A percentile compares a stretch with the other conserved stretches of the same genome.
Conservation (phyloP, 2,113 vertebrate species). For the Gobiocypris rarus region DNA sequence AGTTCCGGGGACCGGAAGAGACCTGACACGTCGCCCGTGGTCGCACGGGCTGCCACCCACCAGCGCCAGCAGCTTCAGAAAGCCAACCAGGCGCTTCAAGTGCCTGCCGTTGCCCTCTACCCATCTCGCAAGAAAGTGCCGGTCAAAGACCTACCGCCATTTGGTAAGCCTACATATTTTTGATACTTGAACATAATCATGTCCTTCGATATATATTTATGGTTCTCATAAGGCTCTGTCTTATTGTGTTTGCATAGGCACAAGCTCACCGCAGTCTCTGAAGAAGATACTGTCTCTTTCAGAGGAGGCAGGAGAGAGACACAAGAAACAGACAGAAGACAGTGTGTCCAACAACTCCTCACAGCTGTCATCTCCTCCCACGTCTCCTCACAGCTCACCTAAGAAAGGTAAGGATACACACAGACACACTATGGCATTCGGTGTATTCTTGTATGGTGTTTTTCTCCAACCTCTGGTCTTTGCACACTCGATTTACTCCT, state of each 20-base stretch:
- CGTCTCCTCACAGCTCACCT: conserved; percentile 94
- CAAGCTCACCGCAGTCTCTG: conserved; percentile 96
- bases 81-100: conserved; percentile 86
- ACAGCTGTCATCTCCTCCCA: conserved; percentile 92
- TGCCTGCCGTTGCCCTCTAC: conserved; percentile 91
- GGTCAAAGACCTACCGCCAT: conserved; percentile 93
- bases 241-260: conserved; percentile 75
- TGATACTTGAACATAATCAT: conserved; percentile 9
- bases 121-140: conserved; percentile 95
- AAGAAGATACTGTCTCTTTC: conserved; percentile 98
- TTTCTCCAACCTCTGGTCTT: background rate
- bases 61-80: conserved; percentile 84
- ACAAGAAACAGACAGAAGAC: conserved; percentile 88
- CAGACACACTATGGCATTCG: background rate
- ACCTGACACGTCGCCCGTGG: conserved; percentile 92
- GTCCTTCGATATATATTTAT: background rate
- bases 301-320: conserved; percentile 90
- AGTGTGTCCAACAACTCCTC: conserved; percentile 87
- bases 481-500: background rate
- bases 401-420: conserved; percentile 86
- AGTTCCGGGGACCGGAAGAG: conserved; percentile 86
- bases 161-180: conserved; percentile 79
- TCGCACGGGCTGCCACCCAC: conserved; percentile 86
- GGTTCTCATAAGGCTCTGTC: background rate
- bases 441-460: background rate